Conservation (phyloP, 2,113 vertebrate species). For the Calidris pugnax region DNA sequence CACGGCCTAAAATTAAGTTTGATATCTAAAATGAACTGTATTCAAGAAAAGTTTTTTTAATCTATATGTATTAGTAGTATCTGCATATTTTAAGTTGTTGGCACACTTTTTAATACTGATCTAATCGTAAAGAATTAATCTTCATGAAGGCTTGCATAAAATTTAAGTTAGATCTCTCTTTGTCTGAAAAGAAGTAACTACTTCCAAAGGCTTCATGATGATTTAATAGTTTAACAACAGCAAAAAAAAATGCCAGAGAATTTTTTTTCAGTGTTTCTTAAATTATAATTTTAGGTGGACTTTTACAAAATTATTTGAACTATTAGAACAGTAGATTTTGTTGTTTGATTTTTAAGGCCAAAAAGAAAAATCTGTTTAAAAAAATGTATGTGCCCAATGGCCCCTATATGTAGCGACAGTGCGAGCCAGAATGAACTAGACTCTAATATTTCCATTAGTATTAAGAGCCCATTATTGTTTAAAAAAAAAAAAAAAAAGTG, state of each 20-base stretch:
- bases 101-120: neutral
- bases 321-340: neutral
- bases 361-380: constrained; percentile 1
- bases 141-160: neutral
- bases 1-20: neutral
- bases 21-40: neutral
- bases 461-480: neutral
- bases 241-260: neutral
- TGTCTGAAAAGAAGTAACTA: too few relatives aligned
- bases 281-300: neutral
- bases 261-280: neutral
- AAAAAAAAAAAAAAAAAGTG: neutral
- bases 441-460: neutral
- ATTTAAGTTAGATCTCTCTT: too few relatives aligned
- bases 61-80: neutral
- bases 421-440: neutral
- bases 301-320: neutral
- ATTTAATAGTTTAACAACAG: neutral
- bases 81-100: neutral
- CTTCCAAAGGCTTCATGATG: neutral
- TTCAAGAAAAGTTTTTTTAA: neutral
- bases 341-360: neutral
- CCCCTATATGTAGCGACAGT: neutral
- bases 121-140: neutral
- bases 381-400: neutral